Evolutionary conservation across 2,113 vertebrate genomes (phyloP).

Genomic region (Paramisgurnus dabryanus): DNA sequence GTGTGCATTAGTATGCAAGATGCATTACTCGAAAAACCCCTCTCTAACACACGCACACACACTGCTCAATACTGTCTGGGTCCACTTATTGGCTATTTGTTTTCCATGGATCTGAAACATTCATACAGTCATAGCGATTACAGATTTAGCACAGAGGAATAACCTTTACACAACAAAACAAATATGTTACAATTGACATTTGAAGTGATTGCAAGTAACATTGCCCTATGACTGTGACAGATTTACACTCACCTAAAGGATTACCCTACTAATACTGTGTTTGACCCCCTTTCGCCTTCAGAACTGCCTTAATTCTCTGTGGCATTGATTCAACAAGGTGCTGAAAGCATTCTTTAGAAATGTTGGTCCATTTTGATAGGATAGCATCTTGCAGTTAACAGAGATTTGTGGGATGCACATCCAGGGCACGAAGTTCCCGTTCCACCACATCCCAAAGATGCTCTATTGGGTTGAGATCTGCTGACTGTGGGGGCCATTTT

Average conservation of each 20-base stretch:
- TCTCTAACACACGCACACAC: slow-evolving; percentile 29
- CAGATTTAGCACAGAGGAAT: slow-evolving; percentile 15
- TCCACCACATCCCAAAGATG: too few species aligned
- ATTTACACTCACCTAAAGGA: background rate
- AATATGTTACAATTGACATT: slow-evolving; percentile 2
- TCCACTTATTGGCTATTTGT: slow-evolving; percentile 37
- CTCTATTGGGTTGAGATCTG: too few species aligned
- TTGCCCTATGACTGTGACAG: background rate
- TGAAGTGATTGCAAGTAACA: slow-evolving; percentile 10
- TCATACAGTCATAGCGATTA: background rate
- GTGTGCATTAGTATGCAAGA: slow-evolving; percentile 61
- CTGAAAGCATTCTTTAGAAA: too few species aligned
- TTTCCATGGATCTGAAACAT: background rate
- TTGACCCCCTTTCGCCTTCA: too few species aligned
- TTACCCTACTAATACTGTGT: too few species aligned
- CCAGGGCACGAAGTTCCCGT: too few species aligned
- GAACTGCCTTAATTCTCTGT: too few species aligned
- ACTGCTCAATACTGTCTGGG: slow-evolving; percentile 39
- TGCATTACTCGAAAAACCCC: slow-evolving; percentile 48
- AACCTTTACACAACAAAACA: background rate
- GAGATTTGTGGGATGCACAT: too few species aligned
- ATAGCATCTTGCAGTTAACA: too few species aligned
- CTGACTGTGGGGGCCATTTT: too few species aligned
- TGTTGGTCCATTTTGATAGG: too few species aligned
- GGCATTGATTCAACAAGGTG: too few species aligned